phyloP scores from a whole-genome alignment of 2,888 invertebrate species.

The Leptopilina drosophilae region DNA sequence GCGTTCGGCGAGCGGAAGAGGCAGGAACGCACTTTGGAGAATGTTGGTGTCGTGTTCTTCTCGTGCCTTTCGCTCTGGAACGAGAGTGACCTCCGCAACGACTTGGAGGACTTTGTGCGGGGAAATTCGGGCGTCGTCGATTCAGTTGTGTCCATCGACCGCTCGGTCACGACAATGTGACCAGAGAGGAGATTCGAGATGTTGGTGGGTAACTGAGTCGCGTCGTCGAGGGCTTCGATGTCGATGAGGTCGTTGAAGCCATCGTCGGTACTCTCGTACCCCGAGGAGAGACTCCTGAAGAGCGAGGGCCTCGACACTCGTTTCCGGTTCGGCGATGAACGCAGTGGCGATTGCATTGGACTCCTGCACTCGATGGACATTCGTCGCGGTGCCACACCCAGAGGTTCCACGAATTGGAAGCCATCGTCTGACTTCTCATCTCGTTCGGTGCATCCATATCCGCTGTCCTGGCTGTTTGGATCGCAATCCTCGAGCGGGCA shows the following conservation, averaged over 20 bases:
- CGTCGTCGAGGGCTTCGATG: constrained; percentile 78
- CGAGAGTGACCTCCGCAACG: constrained; percentile 66
- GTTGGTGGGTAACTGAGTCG: constrained; percentile 78
- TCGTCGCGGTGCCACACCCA: constrained; percentile 74
- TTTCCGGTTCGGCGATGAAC: constrained; percentile 62
- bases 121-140: constrained; percentile 76
- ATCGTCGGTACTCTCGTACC: constrained; percentile 82
- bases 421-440: constrained; percentile 55
- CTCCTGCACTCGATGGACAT: constrained; percentile 64
- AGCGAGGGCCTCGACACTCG: constrained; percentile 61
- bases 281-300: constrained; percentile 78
- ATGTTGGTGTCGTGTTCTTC: constrained; percentile 60
- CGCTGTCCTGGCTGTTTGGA: constrained; percentile 81
- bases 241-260: constrained; percentile 83
- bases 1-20: constrained; percentile 76
- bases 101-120: constrained; percentile 61
- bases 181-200: constrained; percentile 81
- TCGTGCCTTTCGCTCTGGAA: constrained; percentile 72
- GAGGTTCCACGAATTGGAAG: constrained; percentile 76
- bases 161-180: constrained; percentile 72
- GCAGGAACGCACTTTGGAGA: constrained; percentile 77
- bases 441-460: constrained; percentile 76
- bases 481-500: constrained; percentile 79
- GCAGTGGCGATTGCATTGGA: constrained; percentile 63
- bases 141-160: constrained; percentile 67